Evolutionary conservation across 2,113 vertebrate genomes (phyloP).

Genomic region (Gymnarchus niloticus): DNA sequence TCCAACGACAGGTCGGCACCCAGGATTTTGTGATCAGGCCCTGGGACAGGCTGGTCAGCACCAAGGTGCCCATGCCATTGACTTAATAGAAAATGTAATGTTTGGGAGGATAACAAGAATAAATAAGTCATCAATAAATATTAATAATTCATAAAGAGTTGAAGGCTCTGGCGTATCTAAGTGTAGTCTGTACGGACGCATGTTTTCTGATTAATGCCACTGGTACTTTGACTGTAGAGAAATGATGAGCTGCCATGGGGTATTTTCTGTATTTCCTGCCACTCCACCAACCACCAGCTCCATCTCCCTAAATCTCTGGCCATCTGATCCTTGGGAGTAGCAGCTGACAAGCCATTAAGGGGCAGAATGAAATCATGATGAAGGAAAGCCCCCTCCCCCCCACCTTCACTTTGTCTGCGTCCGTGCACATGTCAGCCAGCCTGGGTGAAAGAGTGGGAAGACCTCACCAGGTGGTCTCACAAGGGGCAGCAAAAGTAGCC

Average conservation of each 20-base stretch:
- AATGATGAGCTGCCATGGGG: slow-evolving; percentile 18
- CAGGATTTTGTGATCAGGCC: slow-evolving; percentile 75
- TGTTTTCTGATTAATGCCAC: slow-evolving; percentile 27
- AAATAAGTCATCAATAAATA: slow-evolving; percentile 26
- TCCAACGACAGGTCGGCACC: slow-evolving; percentile 92
- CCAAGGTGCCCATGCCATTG: background rate
- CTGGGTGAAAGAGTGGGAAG: background rate
- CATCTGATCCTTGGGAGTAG: background rate
- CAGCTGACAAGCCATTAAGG: background rate
- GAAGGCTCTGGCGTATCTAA: slow-evolving; percentile 4
- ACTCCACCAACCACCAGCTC: background rate
- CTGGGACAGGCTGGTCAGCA: background rate
- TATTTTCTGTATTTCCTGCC: background rate
- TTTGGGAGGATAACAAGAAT: slow-evolving; percentile 23
- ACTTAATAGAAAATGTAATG: slow-evolving; percentile 29
- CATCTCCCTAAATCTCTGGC: background rate
- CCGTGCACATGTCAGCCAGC: slow-evolving; percentile 18
- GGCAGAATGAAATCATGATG: background rate
- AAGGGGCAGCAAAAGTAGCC: background rate
- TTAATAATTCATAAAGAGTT: slow-evolving; percentile 21
- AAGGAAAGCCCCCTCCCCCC: background rate
- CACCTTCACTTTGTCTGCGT: slow-evolving; percentile 9
- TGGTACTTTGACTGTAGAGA: slow-evolving; percentile 20
- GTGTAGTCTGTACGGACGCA: slow-evolving; percentile 29
- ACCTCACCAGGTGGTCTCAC: background rate